Evolutionary conservation across 2,888 invertebrate genomes (phyloP), one percentile per base, ranked within the genome.

Genomic region (Periphyllus acericola): DNA sequence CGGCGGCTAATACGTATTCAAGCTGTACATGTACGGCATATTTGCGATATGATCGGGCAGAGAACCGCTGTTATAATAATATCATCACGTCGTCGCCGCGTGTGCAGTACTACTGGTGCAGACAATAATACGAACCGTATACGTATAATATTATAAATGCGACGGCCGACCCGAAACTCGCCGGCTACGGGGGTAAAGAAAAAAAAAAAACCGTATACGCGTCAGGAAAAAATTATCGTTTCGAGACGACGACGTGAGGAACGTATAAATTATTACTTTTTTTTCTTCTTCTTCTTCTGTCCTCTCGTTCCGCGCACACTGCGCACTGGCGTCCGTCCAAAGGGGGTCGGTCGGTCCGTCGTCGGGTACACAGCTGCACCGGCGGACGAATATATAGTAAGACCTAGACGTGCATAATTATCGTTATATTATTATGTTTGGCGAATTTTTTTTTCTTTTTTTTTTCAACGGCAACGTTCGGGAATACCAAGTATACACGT

Each of bases 161-260:
- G n/a, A 60, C 9, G 1, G 25, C n/a, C 68, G 68, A 29, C 68
- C 29, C 66, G n/a, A 55, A 55, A 21, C 3, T 3, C 25, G 60
- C 60, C 21, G 60, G 25, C 60, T 25, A 25, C 25, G 25, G 6
- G n/a, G 14, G n/a, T n/a, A n/a, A n/a, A n/a, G n/a, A n/a, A n/a
- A n/a, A n/a, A n/a, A 29, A 3, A 29, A 11, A 68, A 29, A n/a
- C n/a, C 0, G 29, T 29, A n/a, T n/a, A 29, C 29, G 8, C 68
- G 68, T 6, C 4, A 68, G 11, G 46, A 68, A 25, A 29, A 29
- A 68, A 68, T 68, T 60, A 60, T 60, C 60, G 3, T 68, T 29
- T 68, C 68, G 68, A n/a, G 29, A 68, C 68, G 68, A 68, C n/a
- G 68, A 68, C 68, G 68, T 29, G 68, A 68, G 29, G 68, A 68